Evolutionary conservation across 2,888 invertebrate genomes (phyloP), one percentile per base, ranked within the genome.

Genomic region (Pseudococcus jackbeardsleyi): DNA sequence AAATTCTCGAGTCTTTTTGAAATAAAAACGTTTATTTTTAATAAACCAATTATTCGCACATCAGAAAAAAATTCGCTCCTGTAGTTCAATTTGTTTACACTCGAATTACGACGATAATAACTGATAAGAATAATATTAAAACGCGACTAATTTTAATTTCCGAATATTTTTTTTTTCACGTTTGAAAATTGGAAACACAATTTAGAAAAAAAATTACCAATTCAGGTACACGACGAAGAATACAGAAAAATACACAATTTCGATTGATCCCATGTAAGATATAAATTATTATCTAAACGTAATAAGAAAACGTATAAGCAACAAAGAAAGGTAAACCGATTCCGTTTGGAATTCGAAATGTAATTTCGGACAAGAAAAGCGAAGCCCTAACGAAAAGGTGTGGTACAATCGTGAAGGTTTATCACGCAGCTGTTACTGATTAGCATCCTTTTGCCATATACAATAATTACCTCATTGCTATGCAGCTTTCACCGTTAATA

Each of bases 381-480:
- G 68, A 86, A 72, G 17, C 68, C 72, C 64, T 86, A 64, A 86
- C 68, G 86, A 86, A 72, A 86, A 86, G 86, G 86, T 86, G 39
- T 48, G 72, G 79, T 82, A 82, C 79, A 46, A 72, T 72, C 72
- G 86, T 72, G 33, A 68, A 72, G 86, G 72, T 86, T 86, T 86
- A 86, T 86, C 86, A 86, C 86, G 86, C 86, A 86, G 86, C 86
- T 86, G 86, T 48, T 42, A 86, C 86, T 86, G 72, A 86, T 86
- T 86, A 86, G 86, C 86, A 86, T 86, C 72, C 86, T 48, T 86
- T 86, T 72, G 72, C 86, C 59, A 86, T 86, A 86, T 86, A 72
- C 86, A 68, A 86, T 86, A 86, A 86, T 86, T 86, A 86, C 86
- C 86, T 86, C 86, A 86, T 86, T 86, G 86, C 86, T 72, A 86